Base-by-base conservation (phyloP, 1,140 invertebrate species). In the Liolophura sinensis region DNA sequence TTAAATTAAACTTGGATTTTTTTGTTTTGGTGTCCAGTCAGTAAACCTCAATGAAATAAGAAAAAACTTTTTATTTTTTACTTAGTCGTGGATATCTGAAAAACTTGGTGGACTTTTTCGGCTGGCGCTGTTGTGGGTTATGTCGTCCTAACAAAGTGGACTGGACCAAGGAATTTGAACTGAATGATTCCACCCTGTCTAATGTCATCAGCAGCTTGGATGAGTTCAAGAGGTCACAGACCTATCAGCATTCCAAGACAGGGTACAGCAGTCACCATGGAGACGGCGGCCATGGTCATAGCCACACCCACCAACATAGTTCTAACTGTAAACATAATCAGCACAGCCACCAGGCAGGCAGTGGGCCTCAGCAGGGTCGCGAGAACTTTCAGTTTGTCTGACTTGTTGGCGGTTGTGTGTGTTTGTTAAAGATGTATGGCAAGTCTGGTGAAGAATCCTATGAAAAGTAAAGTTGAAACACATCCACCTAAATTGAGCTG, bases 81-180 rank as follows among this genome's bases (percentile, higher is more conserved):
- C 77, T 58, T 73, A 86, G 84, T 70, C 91, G 92, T 77, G 94
- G 95, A 0, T 87, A 91, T 51, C 78, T 92, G 48, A 89, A 90
- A 76, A 97, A 97, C 85, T 82, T 92, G 18, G 88, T 92, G 0
- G 94, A 97, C 82, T 93, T 97, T 80, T 89, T 95, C 74, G 90
- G 91, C 71, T 88, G 90, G 72, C 87, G 85, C 24, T 93, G 91
- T 77, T 91, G 90, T 79, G 91, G 92, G 7, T 71, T 90, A 15
- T 84, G 90, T n/a, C 88, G 91, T 76, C 89, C 90, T 0, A 89
- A 91, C 71, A 86, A 82, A 60, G 87, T 87, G 16, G 89, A 91
- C 74, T 91, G 90, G 90, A 81, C 87, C 27, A 73, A 79, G 59
- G 67, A 82, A 22, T 87, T 76, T 72, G 81, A 83, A n/a, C 60